Base-by-base conservation (phyloP, 2,797 vertebrate species). In the Coreius guichenoti region DNA sequence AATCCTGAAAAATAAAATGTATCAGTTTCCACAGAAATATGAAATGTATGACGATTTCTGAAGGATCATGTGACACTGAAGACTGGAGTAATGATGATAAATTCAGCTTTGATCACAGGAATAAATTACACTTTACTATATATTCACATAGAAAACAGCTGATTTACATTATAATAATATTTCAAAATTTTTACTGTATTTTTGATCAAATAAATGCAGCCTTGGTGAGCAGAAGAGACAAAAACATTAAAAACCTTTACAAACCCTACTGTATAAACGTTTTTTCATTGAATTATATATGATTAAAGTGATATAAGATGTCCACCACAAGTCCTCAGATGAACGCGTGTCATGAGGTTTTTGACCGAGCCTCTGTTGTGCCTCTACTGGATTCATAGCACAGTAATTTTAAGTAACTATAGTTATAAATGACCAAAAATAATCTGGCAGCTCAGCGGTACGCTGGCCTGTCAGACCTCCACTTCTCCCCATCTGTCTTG, bases 361-460 rank as follows among this genome's bases (percentile, higher is more conserved):
- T 3, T 70, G 33, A 56, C 33, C 26, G 87, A 84, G 91, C 47
- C 33, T 65, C 36, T 39, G 76, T 69, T 80, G 74, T 67, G 67
- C 31, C 58, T 67, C 19, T 58, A 63, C 56, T 19, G 74, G 74
- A 76, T 81, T 51, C 56, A 36, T 31, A 91, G 89, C 92, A 92
- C 93, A 93, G 93, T 90, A 80, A 86, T 89, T 93, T 94, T 93
- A 92, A 93, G 91, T 91, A 91, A 93, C 92, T 91, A 92, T 91
- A 91, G 92, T 93, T 93, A 94, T 94, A 95, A 94, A 95, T 95
- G 91, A 94, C 92, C 92, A 92, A 94, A 95, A 95, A 95, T 94
- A 95, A 94, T 94, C 91, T 91, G 86, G 92, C 92, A 93, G 91
- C 91, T 87, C 90, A 88, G 90, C 92, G 93, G 93, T 90, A 93